Base-by-base conservation (phyloP, 2,797 vertebrate species). In the Cygnus olor region DNA sequence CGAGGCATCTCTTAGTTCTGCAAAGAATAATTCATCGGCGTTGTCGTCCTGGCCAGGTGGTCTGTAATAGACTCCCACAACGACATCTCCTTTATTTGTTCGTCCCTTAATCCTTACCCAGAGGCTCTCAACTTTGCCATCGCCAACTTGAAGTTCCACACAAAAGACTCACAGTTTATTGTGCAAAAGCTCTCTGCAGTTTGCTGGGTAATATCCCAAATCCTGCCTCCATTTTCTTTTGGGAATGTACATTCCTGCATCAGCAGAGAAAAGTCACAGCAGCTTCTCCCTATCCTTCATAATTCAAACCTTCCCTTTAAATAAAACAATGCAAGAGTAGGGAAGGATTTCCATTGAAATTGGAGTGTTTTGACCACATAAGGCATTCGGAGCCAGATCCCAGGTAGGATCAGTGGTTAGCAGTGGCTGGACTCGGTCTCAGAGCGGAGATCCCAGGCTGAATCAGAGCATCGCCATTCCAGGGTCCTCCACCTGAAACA, bases 171-270 rank as follows among this genome's bases (percentile, higher is more conserved):
- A 36, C 36, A 4, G 47, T 19, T 80, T n/a, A 54, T 16, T 40
- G 18, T 1, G 5, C 1, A 2, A 36, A 27, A 58, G 30, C 19
- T 66, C 42, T 25, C 47, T 58, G n/a, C 0, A 0, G 16, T n/a
- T 85, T 15, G 42, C 38, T 22, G 28, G 14, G 16, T 24, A 19
- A 13, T 15, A 22, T 57, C n/a, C 60, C 56, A 83, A 80, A 63
- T 44, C 34, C 38, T 83, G 21, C 28, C 54, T 80, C 74, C 1
- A 3, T 16, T 77, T 82, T 79, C 68, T 32, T 25, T 69, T 54
- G 54, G 69, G 65, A 77, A 30, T 12, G 32, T 19, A 34, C 36
- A 40, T 63, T 85, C 69, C 38, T 71, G 19, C 42, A 76, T 17
- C 54, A 76, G 70, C 16, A 30, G 28, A 56, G 63, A 45, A 42